A percentile compares a stretch with the other conserved stretches of the same genome.
These are phyloP conservation scores for Lutraria rhynchaena DNA, from an alignment of 1,140 invertebrate species.

Conservation along the genomic window DNA sequence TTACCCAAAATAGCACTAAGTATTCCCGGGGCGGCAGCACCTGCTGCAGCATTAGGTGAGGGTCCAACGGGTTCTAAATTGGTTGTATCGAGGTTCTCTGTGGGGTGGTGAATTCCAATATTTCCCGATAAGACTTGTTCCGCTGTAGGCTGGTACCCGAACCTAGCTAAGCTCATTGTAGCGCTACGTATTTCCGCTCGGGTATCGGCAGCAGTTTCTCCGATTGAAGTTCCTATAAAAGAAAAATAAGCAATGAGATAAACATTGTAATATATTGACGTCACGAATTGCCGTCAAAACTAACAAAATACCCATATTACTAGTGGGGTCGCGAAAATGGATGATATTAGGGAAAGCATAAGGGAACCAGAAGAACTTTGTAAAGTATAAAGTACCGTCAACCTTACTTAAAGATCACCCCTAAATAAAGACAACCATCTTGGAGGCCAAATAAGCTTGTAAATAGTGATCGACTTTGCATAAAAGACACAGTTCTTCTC, in stretches of 20 bases:
- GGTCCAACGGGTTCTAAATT: constrained; percentile 23
- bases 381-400: no score
- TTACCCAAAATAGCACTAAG: constrained; percentile 43
- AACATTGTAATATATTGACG: no score
- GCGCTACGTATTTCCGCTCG: constrained; percentile 45
- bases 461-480: no score
- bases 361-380: no score
- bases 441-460: no score
- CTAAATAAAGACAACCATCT: no score
- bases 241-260: neutral
- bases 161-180: constrained; percentile 26
- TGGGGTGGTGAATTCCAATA: constrained; percentile 39
- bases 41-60: neutral
- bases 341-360: no score
- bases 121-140: constrained; percentile 47
- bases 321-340: no score
- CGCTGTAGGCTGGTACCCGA: constrained; percentile 44
- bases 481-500: no score
- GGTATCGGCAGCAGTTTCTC: constrained; percentile 4
- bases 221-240: constrained; percentile 36
- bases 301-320: no score
- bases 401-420: no score
- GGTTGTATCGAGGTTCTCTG: constrained; percentile 39
- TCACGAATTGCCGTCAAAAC: no score
- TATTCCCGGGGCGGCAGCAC: constrained; percentile 21